A percentile compares a stretch with the other conserved stretches of the same genome.
Evolutionary conservation across 2,113 vertebrate genomes (phyloP).

Genomic region (Apteryx mantelli): DNA sequence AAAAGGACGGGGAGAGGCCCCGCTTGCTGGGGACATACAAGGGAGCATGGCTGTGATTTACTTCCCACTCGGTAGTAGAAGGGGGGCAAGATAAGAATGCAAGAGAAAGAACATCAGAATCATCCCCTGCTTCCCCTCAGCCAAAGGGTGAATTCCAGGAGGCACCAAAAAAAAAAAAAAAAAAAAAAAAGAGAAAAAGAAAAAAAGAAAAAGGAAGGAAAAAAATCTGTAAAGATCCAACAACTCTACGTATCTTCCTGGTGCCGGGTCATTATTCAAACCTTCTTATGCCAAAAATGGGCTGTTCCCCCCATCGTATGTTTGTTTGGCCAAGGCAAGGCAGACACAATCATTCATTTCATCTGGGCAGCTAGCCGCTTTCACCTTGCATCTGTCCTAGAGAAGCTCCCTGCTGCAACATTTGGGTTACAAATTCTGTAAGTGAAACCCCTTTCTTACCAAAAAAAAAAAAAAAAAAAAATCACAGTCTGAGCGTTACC

Average conservation of each 20-base stretch:
- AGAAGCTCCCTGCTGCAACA: background rate
- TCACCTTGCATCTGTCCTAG: constrained; percentile 58
- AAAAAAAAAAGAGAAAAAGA: background rate
- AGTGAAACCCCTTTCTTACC: background rate
- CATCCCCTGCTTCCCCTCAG: background rate
- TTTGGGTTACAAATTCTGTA: background rate
- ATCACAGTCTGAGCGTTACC: background rate
- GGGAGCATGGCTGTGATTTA: background rate
- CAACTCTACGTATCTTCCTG: background rate
- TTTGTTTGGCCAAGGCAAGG: background rate
- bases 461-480: background rate
- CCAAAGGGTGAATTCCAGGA: background rate
- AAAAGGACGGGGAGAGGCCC: background rate
- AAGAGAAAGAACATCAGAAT: background rate
- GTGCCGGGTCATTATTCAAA: background rate
- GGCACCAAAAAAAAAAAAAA: background rate
- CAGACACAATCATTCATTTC: constrained; percentile 45
- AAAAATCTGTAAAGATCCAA: background rate
- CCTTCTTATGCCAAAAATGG: background rate
- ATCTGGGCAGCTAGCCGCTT: background rate
- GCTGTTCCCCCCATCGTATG: background rate
- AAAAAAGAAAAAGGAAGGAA: too few relatives aligned
- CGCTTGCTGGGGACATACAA: rapidly evolving
- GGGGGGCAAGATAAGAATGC: background rate
- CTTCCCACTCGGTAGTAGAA: background rate